These are phyloP conservation scores for Eristalis tenax DNA, from an alignment of 2,888 invertebrate species.

Conservation along the genomic window DNA sequence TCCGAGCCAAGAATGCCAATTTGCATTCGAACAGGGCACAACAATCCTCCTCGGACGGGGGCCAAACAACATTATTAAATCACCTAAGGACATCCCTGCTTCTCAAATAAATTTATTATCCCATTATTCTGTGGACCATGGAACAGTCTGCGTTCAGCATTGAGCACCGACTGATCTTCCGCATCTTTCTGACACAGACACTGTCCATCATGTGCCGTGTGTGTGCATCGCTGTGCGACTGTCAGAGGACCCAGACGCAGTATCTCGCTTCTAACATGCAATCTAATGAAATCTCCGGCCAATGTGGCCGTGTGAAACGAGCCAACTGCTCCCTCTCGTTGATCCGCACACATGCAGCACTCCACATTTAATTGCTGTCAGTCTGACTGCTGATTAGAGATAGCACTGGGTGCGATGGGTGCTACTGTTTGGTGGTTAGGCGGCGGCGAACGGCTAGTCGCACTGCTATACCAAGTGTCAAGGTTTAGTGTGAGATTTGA, in stretches of 20 bases:
- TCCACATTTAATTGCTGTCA: constrained; percentile 71
- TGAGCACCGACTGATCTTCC: constrained; percentile 43
- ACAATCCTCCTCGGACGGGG: neutral
- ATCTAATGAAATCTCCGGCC: constrained; percentile 57
- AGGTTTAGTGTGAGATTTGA: constrained; percentile 67
- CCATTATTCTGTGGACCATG: constrained; percentile 56
- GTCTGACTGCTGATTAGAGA: constrained; percentile 70
- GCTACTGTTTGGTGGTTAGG: constrained; percentile 27
- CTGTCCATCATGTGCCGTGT: constrained; percentile 58
- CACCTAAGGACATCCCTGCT: constrained; percentile 47
- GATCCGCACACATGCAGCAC: constrained; percentile 50
- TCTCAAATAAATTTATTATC: constrained; percentile 59
- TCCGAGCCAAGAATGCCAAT: constrained; percentile 30
- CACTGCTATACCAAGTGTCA: constrained; percentile 59
- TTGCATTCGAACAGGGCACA: constrained; percentile 39
- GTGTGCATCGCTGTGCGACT: constrained; percentile 35
- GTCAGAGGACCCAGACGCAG: constrained; percentile 61
- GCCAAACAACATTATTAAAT: constrained; percentile 58
- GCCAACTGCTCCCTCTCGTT: constrained; percentile 27
- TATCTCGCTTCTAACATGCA: constrained; percentile 48
- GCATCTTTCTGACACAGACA: constrained; percentile 50
- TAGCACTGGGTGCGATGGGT: constrained; percentile 56
- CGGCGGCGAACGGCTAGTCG: neutral
- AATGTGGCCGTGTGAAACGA: constrained; percentile 49
- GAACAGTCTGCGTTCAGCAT: constrained; percentile 15